Conservation (phyloP, 2,888 invertebrate species). For the Apamea sordens region DNA sequence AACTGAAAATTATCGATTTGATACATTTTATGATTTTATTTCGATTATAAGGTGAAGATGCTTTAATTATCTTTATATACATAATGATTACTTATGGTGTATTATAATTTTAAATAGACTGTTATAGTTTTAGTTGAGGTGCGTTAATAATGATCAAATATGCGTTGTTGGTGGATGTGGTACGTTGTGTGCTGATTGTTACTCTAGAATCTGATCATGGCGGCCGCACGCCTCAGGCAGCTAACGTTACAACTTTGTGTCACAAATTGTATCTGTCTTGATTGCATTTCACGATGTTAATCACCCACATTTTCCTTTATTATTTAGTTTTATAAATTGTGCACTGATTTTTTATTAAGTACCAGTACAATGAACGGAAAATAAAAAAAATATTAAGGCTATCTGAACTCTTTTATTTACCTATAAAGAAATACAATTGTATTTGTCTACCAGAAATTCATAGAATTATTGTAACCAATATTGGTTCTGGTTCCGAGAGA, state of each 20-base stretch:
- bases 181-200: slow-evolving; percentile 45
- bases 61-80: slow-evolving; percentile 89
- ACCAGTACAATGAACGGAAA: slow-evolving; percentile 81
- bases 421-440: background rate
- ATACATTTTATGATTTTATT: slow-evolving; percentile 88
- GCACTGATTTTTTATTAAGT: slow-evolving; percentile 87
- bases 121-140: slow-evolving; percentile 89
- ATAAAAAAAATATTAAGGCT: slow-evolving; percentile 78
- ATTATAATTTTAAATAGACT: slow-evolving; percentile 90
- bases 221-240: slow-evolving; percentile 64
- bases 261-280: slow-evolving; percentile 78
- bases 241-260: slow-evolving; percentile 72
- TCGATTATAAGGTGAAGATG: slow-evolving; percentile 90
- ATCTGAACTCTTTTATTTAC: slow-evolving; percentile 67
- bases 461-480: background rate
- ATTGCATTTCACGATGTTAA: slow-evolving; percentile 77
- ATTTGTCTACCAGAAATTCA: background rate
- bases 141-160: slow-evolving; percentile 80
- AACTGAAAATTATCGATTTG: slow-evolving; percentile 82
- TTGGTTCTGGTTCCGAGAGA: background rate
- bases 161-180: slow-evolving; percentile 68
- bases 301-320: slow-evolving; percentile 78
- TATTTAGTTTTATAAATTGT: slow-evolving; percentile 81
- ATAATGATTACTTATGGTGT: slow-evolving; percentile 88
- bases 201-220: slow-evolving; percentile 44